Conservation (phyloP, 2,113 vertebrate genomes). For the Grantiella picta region DNA sequence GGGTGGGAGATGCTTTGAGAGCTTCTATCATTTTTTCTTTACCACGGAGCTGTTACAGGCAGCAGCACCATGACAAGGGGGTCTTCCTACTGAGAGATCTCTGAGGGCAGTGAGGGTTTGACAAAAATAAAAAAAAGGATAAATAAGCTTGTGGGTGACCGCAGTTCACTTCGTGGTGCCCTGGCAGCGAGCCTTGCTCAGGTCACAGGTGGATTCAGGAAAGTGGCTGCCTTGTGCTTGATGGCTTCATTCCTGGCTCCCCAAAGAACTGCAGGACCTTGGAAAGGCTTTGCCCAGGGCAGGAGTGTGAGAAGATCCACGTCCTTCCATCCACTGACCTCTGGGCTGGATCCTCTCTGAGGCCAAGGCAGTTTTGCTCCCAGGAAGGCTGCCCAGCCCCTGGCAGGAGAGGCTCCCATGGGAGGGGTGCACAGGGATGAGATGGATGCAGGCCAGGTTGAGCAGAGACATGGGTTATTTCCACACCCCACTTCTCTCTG, state of each 20-base stretch:
- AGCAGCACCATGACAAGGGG: neutral
- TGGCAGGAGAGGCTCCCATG: neutral
- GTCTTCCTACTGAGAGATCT: neutral
- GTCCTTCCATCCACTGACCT: neutral
- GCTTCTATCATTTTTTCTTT: neutral
- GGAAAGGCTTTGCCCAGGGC: neutral
- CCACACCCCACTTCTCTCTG: neutral
- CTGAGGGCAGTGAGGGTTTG: neutral
- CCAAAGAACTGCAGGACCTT: neutral
- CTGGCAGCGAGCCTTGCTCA: neutral
- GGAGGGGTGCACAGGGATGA: too few relatives aligned
- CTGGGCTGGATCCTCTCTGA: neutral
- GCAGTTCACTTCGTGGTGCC: neutral
- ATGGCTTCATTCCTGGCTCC: neutral
- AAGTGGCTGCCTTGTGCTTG: neutral
- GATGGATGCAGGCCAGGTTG: neutral
- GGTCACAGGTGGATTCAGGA: neutral
- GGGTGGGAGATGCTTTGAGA: neutral
- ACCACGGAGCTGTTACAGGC: neutral
- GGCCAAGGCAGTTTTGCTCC: neutral
- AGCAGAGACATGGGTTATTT: neutral
- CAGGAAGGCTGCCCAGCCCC: neutral
- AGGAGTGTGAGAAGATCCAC: neutral
- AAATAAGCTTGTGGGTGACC: neutral
- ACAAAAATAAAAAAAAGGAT: neutral